These are phyloP conservation scores for Chrysolina oricalcia DNA, from an alignment of 2,888 invertebrate species.

Conservation along the genomic window DNA sequence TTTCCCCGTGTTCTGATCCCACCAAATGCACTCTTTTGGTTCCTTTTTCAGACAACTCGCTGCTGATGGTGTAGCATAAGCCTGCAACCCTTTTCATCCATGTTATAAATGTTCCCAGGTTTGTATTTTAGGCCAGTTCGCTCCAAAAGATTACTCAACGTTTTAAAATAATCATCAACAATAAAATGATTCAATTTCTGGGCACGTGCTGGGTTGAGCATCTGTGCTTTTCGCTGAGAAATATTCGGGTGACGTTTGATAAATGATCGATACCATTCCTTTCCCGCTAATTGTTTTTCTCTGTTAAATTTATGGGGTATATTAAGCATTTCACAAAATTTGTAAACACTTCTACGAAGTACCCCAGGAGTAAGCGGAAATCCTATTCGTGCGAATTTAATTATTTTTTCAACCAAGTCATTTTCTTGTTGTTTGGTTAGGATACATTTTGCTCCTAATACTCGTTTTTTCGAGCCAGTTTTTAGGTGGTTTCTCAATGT, in stretches of 20 bases:
- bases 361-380: constrained; percentile 43
- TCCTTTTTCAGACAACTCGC: no score
- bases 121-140: constrained; percentile 31
- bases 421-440: constrained; percentile 33
- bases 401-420: no score
- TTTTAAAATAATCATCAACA: constrained; percentile 47
- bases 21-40: no score
- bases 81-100: constrained; percentile 62
- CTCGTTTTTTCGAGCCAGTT: constrained; percentile 25
- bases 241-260: constrained; percentile 41
- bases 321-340: constrained; percentile 37
- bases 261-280: no score
- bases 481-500: constrained; percentile 38
- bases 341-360: constrained; percentile 41
- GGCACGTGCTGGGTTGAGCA: constrained; percentile 55
- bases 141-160: constrained; percentile 48
- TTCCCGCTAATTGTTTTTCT: no score
- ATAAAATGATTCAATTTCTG: constrained; percentile 47
- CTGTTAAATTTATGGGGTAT: no score
- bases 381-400: constrained; percentile 36
- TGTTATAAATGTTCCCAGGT: constrained; percentile 58
- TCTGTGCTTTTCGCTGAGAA: constrained; percentile 49
- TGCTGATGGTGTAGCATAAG: no score
- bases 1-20: no score
- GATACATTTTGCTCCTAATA: constrained; percentile 30